Percentiles rank a stretch among this genome's conserved stretches.
phyloP scores from a whole-genome alignment of 2,888 invertebrate species.

The Caenorhabditis macrosperma region DNA sequence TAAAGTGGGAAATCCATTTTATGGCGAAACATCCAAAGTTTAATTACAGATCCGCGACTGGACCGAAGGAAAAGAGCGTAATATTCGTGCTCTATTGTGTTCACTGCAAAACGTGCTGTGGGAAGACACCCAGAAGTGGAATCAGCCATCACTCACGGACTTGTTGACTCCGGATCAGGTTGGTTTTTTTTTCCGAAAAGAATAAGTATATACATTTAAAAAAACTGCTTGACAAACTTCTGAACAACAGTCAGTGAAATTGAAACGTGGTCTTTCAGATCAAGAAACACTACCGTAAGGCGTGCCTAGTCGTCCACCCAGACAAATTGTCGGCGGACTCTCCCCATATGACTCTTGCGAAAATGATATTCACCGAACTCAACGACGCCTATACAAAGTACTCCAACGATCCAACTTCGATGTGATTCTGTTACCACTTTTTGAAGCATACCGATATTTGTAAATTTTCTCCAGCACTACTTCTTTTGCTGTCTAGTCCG shows the following conservation, averaged over 20 bases:
- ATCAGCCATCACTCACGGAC: constrained; percentile 94
- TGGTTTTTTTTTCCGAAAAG: too few species aligned
- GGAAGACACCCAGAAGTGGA: constrained; percentile 89
- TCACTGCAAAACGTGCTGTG: constrained; percentile 88
- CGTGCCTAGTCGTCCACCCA: constrained; percentile 97
- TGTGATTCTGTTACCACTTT: constrained; percentile 60
- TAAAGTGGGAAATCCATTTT: constrained; percentile 10
- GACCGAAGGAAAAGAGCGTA: constrained; percentile 95
- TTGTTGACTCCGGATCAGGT: constrained; percentile 93
- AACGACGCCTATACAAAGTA: constrained; percentile 98
- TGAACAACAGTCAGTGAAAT: too few species aligned
- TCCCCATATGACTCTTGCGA: constrained; percentile 90
- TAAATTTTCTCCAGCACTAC: background rate
- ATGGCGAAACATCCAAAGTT: background rate
- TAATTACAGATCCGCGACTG: constrained; percentile 85
- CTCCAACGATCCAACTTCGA: constrained; percentile 38
- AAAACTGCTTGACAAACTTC: too few species aligned
- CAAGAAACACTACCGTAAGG: constrained; percentile 94
- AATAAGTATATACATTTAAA: too few species aligned
- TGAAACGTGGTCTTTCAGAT: constrained; percentile 85
- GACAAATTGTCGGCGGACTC: constrained; percentile 86
- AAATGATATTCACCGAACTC: constrained; percentile 97
- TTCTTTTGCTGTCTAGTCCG: background rate
- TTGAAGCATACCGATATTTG: background rate
- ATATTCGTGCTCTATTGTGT: constrained; percentile 94